Conservation (phyloP, 2,113 vertebrate genomes). For the Callopanchax toddi region DNA sequence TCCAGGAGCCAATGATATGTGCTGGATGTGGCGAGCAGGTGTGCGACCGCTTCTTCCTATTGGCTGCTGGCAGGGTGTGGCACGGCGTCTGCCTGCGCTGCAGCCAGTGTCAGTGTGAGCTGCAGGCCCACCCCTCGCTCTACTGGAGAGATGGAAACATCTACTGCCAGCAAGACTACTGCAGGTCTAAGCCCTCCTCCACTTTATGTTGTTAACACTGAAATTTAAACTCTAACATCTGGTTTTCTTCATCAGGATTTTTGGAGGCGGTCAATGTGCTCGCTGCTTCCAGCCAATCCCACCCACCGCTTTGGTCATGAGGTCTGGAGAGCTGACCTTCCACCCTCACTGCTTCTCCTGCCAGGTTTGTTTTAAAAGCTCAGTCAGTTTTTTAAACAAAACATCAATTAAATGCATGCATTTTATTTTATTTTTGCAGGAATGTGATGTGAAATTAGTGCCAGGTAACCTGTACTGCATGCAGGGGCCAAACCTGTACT, state of each 20-base stretch:
- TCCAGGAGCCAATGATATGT: slow-evolving; percentile 54
- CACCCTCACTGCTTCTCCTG: slow-evolving; percentile 80
- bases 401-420: neutral
- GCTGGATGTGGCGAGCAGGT: slow-evolving; percentile 68
- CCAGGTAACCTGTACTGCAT: slow-evolving; percentile 74
- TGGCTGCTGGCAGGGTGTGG: slow-evolving; percentile 73
- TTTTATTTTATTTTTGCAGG: slow-evolving; percentile 44
- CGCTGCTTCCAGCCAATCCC: slow-evolving; percentile 79
- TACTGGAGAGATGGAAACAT: slow-evolving; percentile 73
- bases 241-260: slow-evolving; percentile 58
- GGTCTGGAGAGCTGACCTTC: slow-evolving; percentile 72
- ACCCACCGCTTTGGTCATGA: slow-evolving; percentile 76
- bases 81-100: slow-evolving; percentile 73
- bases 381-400: neutral
- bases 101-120: slow-evolving; percentile 72
- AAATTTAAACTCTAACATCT: neutral
- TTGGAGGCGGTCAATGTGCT: slow-evolving; percentile 70
- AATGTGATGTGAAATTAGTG: slow-evolving; percentile 66
- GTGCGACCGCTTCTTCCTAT: slow-evolving; percentile 74
- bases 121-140: slow-evolving; percentile 70
- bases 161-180: slow-evolving; percentile 79
- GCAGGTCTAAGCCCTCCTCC: slow-evolving; percentile 58
- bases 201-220: neutral
- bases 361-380: slow-evolving; percentile 48
- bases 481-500: slow-evolving; percentile 69